Evolutionary conservation across 2,113 vertebrate genomes (phyloP), one percentile per base, ranked within the genome.

Genomic region (Pteropus alecto): DNA sequence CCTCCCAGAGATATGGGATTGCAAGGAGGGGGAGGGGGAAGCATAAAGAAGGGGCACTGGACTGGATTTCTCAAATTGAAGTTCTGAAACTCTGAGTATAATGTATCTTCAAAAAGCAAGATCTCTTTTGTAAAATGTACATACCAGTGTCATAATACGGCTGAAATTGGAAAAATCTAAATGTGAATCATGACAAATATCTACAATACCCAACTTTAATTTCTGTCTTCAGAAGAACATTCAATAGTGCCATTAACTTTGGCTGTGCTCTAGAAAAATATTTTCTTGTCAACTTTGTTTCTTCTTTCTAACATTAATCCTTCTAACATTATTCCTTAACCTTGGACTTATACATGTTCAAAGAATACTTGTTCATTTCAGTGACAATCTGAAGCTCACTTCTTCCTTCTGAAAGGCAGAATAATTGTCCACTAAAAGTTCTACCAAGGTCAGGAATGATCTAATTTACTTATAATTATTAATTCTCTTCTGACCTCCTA

Each of bases 31-130:
- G 22, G 7, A 35, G 2, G 21, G 12, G 22, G 2, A 18, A 6
- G 1, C 22, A 90, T 6, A 48, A 71, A 93, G 15, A 93, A 30
- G 7, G 6, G 46, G 13, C 9, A 35, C 28, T 84, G 35, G 56
- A 96, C 8, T 97, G 48, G 28, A 93, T 82, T 89, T 94, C 38
- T 73, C 54, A 91, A 92, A 89, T 60, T 84, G 93, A 54, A 46
- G 21, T 95, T 83, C 65, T 87, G 79, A 93, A 97, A 92, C 28
- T 67, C 41, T 60, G 46, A 61, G 33, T 24, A 76, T 38, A 87
- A 38, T 21, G 0, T 60, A 82, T 51, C 38, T 93, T 97, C 13
- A 87, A 67, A 83, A 90, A 61, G 7, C 33, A 0, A 41, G n/a
- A 9, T 67, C 15, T 78, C 15, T 58, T 67, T 48, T 87, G 10